A percentile compares a stretch with the other conserved stretches of the same genome.
Evolutionary conservation across 1,140 invertebrate species (phyloP).

Genomic region (Ceratina australensis): DNA sequence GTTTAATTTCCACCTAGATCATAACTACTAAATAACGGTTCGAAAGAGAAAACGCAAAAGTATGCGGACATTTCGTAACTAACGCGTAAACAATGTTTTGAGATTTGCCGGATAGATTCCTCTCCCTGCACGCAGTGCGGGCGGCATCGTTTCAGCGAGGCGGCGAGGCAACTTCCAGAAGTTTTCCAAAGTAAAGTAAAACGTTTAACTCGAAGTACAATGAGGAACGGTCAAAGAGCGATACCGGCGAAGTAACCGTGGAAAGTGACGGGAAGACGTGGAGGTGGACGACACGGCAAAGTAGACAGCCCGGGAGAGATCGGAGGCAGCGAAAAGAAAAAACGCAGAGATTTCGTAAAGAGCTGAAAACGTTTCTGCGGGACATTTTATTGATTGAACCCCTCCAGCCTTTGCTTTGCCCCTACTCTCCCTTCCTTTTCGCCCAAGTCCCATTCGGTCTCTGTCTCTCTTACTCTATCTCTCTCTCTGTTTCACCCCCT

Average conservation of each 20-base stretch:
- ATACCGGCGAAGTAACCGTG: neutral
- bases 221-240: neutral
- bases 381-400: constrained; percentile 76
- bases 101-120: neutral
- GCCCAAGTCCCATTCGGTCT: constrained; percentile 55
- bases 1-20: too few species aligned
- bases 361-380: constrained; percentile 70
- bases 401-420: constrained; percentile 60
- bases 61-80: neutral
- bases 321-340: constrained; percentile 39
- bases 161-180: constrained; percentile 15
- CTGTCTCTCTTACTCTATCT: constrained; percentile 61
- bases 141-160: neutral
- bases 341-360: constrained; percentile 59
- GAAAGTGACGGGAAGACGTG: neutral
- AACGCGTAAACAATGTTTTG: constrained; percentile 1
- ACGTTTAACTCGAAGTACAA: constrained; percentile 26
- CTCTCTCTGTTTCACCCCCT: constrained; percentile 50
- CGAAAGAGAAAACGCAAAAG: neutral
- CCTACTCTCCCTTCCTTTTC: constrained; percentile 52
- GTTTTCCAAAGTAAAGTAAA: constrained; percentile 10
- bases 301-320: neutral
- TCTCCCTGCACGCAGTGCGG: neutral
- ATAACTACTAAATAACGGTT: neutral
- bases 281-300: neutral